phyloP scores from a whole-genome alignment of 1,140 invertebrate species.

The Drosophila pseudoobscura region DNA sequence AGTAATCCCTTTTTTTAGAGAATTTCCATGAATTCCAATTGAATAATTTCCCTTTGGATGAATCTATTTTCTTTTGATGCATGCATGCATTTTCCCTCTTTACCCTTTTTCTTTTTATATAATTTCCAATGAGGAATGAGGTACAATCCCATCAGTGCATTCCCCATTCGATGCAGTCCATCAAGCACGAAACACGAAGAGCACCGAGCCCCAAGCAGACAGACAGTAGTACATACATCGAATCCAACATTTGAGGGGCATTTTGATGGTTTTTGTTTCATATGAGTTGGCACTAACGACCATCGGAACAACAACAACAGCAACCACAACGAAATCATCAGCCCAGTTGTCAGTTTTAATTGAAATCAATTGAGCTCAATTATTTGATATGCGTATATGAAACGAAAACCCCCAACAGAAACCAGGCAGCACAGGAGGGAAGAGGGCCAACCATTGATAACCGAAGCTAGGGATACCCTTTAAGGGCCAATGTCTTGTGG shows the following conservation, averaged over 20 bases:
- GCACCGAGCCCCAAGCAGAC: not conserved
- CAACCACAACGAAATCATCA: constrained; percentile 32
- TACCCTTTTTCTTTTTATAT: not conserved
- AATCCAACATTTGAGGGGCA: constrained; percentile 26
- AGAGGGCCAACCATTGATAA: too few species aligned
- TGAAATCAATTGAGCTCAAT: constrained; percentile 80
- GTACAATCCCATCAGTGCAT: constrained; percentile 4
- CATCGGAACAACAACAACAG: constrained; percentile 39
- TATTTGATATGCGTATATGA: constrained; percentile 77
- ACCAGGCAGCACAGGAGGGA: too few species aligned
- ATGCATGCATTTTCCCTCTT: not conserved
- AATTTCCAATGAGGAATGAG: too few species aligned
- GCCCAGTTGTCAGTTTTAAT: constrained; percentile 75
- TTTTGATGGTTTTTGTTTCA: constrained; percentile 56
- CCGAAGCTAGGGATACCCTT: too few species aligned
- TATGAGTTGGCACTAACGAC: constrained; percentile 41
- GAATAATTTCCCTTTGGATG: too few species aligned
- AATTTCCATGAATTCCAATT: too few species aligned
- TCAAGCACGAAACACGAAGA: constrained; percentile 3
- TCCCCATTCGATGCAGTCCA: constrained; percentile 26
- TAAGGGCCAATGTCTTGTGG: too few species aligned
- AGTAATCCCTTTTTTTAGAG: too few species aligned
- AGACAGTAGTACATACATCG: not conserved
- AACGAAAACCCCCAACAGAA: constrained; percentile 55
- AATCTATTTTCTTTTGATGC: too few species aligned